A percentile compares a stretch with the other conserved stretches of the same genome.
Evolutionary conservation across 2,113 vertebrate genomes (phyloP).

Genomic region (Marcusenius ussheri): DNA sequence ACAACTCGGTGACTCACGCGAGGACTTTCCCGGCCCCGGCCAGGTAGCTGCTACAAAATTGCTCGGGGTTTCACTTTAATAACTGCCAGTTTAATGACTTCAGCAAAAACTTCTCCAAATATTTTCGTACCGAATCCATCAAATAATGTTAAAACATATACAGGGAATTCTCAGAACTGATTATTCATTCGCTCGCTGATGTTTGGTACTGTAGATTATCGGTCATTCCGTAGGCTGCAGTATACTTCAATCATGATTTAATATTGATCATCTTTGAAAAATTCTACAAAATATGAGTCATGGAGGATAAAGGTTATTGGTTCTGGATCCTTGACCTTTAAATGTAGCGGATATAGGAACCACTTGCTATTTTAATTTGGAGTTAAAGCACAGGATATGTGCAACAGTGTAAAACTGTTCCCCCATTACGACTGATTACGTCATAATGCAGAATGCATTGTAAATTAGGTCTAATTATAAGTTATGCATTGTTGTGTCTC

Average conservation of each 20-base stretch:
- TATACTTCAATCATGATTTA: neutral
- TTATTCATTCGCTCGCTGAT: neutral
- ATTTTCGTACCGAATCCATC: constrained; percentile 5
- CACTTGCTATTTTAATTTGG: neutral
- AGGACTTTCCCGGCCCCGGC: constrained; percentile 43
- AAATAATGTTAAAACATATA: neutral
- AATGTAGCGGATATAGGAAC: neutral
- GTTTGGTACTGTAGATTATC: neutral
- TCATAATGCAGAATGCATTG: neutral
- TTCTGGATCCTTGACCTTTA: neutral
- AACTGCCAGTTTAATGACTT: neutral
- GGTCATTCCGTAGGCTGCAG: neutral
- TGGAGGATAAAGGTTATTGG: neutral
- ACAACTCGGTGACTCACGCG: constrained; percentile 31
- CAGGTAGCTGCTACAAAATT: neutral
- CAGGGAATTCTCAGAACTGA: neutral
- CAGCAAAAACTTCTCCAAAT: constrained; percentile 13
- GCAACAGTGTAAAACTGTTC: neutral
- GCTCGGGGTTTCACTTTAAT: constrained; percentile 7
- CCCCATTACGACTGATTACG: neutral
- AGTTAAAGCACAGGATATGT: neutral
- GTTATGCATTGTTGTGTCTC: neutral
- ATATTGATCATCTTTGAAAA: neutral
- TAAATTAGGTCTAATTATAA: neutral
- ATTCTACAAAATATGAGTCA: neutral